These are phyloP conservation scores for Bombylius major DNA, from an alignment of 2,888 invertebrate genomes.

Conservation along the genomic window DNA sequence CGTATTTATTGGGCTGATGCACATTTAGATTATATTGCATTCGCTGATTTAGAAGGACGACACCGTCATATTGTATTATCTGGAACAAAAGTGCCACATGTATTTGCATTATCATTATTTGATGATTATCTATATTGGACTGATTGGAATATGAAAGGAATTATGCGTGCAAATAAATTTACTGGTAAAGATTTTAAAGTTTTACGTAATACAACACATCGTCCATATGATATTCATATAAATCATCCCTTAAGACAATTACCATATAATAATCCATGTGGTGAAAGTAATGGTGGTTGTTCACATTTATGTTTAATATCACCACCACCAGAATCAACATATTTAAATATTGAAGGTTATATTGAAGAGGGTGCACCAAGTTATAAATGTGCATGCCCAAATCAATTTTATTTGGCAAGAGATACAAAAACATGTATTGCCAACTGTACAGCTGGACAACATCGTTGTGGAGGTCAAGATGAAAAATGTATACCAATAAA, in stretches of 20 bases:
- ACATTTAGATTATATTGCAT: conserved; percentile 94
- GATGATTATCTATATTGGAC: conserved; percentile 94
- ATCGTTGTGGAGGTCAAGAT: conserved; percentile 46
- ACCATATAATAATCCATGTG: conserved; percentile 81
- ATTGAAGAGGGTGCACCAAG: conserved; percentile 67
- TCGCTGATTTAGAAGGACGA: conserved; percentile 82
- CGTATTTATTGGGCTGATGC: conserved; percentile 97
- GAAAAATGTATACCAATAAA: conserved; percentile 66
- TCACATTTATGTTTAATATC: conserved; percentile 89
- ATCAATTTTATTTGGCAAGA: conserved; percentile 72
- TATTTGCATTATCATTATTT: conserved; percentile 87
- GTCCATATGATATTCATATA: conserved; percentile 87
- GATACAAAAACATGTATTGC: conserved; percentile 83
- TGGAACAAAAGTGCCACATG: conserved; percentile 79
- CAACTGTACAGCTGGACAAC: conserved; percentile 71
- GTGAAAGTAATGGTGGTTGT: conserved; percentile 85
- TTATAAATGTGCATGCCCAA: conserved; percentile 86
- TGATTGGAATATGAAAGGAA: conserved; percentile 94
- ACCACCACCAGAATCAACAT: conserved; percentile 64
- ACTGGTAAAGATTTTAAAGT: conserved; percentile 61
- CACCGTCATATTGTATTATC: conserved; percentile 72
- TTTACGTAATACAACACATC: conserved; percentile 81
- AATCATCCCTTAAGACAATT: conserved; percentile 82
- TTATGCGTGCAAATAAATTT: conserved; percentile 85
- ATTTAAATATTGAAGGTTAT: conserved; percentile 63